Percentiles rank a stretch among this genome's conserved stretches.
phyloP scores from a whole-genome alignment of 53 echinoderm and acorn worm species.

The Arbacia lixula region DNA sequence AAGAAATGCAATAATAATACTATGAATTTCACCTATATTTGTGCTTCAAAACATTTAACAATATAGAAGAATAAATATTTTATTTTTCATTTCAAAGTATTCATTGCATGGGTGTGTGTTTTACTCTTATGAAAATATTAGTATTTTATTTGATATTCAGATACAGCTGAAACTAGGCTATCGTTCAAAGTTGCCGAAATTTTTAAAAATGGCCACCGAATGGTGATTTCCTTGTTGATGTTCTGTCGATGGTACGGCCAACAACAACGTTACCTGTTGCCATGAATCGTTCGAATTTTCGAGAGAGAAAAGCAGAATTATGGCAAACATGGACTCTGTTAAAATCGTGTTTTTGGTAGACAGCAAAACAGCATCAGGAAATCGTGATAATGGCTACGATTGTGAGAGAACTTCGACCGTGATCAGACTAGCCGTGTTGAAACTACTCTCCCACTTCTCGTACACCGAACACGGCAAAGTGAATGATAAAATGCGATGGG shows the following conservation, averaged over 20 bases:
- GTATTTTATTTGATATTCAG: too few species aligned
- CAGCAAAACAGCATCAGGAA: background rate
- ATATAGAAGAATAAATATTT: too few species aligned
- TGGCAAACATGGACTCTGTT: constrained; percentile 19
- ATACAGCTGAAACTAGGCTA: constrained; percentile 22
- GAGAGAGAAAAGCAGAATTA: background rate
- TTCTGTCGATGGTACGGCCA: background rate
- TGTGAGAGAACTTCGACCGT: constrained; percentile 25
- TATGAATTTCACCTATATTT: too few species aligned
- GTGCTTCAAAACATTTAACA: too few species aligned
- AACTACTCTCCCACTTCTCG: constrained; percentile 69
- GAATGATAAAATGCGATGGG: constrained; percentile 71
- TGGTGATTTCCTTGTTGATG: too few species aligned
- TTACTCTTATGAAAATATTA: too few species aligned
- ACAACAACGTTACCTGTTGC: too few species aligned
- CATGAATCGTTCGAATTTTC: too few species aligned
- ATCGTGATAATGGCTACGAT: background rate
- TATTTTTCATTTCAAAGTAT: too few species aligned
- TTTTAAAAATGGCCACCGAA: constrained; percentile 62
- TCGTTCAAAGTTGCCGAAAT: constrained; percentile 14
- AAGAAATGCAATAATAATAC: too few species aligned
- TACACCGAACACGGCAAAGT: constrained; percentile 29
- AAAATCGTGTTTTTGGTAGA: constrained; percentile 44
- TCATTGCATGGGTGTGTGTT: too few species aligned
- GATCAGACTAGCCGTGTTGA: constrained; percentile 67